phyloP scores from a whole-genome alignment of 2,888 invertebrate species.

The Rotaria sp. region DNA sequence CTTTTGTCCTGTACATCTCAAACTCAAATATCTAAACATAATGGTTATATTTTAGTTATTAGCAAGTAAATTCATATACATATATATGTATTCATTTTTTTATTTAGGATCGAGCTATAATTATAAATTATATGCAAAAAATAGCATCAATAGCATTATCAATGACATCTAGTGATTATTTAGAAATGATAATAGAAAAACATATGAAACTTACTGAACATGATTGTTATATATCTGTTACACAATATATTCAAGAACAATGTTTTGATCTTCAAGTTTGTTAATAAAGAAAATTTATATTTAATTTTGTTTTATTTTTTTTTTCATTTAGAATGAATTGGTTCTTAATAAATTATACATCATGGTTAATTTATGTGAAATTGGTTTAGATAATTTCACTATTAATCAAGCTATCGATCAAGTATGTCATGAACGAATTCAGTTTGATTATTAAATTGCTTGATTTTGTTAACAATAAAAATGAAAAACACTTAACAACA shows the following conservation, averaged over 20 bases:
- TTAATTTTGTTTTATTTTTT: not conserved
- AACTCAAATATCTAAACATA: no score
- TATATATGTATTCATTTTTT: no score
- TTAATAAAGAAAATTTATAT: not conserved
- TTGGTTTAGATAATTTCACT: slow-evolving; percentile 29
- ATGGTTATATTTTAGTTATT: no score
- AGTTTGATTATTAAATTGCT: not conserved
- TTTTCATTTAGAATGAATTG: slow-evolving; percentile 31
- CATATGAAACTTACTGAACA: slow-evolving; percentile 35
- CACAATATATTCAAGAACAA: slow-evolving; percentile 32
- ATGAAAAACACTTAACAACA: no score
- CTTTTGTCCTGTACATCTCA: no score
- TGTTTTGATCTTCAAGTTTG: slow-evolving; percentile 36
- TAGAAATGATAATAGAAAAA: not conserved
- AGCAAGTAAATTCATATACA: no score
- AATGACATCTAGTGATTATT: not conserved
- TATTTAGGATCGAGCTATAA: slow-evolving; percentile 6
- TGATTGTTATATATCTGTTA: slow-evolving; percentile 38
- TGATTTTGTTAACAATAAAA: not conserved
- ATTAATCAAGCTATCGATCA: slow-evolving; percentile 17
- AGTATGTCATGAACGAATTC: not conserved
- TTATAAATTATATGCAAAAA: not conserved
- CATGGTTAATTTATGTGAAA: slow-evolving; percentile 40
- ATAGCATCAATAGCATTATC: slow-evolving; percentile 22
- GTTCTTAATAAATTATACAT: slow-evolving; percentile 38